phyloP scores from a whole-genome alignment of 2,113 vertebrate species.

The Pipra filicauda region DNA sequence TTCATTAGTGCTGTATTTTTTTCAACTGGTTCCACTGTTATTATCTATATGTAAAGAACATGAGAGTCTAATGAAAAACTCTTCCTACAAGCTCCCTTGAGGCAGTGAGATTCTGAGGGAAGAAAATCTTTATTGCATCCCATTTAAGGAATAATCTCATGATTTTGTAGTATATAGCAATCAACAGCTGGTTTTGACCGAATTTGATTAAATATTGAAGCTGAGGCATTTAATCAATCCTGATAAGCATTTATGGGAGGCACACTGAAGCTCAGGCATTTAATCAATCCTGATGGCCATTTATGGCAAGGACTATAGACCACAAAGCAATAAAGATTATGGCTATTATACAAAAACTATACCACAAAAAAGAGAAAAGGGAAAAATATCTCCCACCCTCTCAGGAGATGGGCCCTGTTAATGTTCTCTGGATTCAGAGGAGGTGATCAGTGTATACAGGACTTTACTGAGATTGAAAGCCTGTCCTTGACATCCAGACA shows the following conservation, averaged over 20 bases:
- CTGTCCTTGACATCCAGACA: neutral
- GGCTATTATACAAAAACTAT: neutral
- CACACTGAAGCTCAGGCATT: neutral
- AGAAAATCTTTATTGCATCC: neutral
- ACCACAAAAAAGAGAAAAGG: neutral
- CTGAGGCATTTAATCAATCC: conserved; percentile 27
- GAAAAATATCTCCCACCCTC: neutral
- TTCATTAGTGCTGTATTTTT: neutral
- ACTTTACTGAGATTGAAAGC: neutral
- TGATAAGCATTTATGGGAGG: neutral
- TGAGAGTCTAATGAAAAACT: neutral
- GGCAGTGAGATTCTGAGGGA: neutral
- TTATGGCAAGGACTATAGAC: neutral
- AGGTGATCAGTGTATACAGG: neutral
- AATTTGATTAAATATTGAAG: conserved; percentile 48
- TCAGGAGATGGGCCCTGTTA: neutral
- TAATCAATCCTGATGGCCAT: conserved; percentile 18
- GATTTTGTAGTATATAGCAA: neutral
- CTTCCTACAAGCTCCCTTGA: neutral
- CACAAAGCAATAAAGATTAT: conserved; percentile 23
- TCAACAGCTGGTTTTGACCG: neutral
- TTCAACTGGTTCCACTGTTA: neutral
- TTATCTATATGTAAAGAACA: neutral
- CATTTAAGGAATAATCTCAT: neutral
- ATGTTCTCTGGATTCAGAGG: neutral